phyloP scores from a whole-genome alignment of 2,113 vertebrate species.

The Shinisaurus crocodilurus region DNA sequence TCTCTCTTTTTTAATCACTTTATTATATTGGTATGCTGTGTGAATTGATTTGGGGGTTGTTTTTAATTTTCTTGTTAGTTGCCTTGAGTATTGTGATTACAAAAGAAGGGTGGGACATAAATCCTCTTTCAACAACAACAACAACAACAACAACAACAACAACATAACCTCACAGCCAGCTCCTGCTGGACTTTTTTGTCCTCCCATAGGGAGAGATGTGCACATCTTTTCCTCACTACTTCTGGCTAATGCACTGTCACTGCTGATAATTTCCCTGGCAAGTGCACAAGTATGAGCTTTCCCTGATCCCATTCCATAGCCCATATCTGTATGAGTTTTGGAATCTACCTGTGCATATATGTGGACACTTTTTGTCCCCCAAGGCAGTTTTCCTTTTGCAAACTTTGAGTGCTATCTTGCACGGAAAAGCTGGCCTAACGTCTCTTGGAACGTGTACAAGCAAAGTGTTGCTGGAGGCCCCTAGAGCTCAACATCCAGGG shows the following conservation, averaged over 20 bases:
- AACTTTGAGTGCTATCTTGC: not conserved
- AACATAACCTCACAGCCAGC: too few species aligned
- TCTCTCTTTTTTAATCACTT: too few species aligned
- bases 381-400: not conserved
- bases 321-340: not conserved
- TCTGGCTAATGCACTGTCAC: too few species aligned
- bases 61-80: too few species aligned
- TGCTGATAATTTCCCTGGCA: not conserved
- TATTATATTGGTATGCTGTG: too few species aligned
- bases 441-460: not conserved
- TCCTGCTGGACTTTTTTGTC: too few species aligned
- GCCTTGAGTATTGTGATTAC: not conserved
- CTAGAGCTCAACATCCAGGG: not conserved
- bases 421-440: not conserved
- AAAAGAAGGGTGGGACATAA: not conserved
- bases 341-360: not conserved
- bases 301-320: not conserved
- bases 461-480: not conserved
- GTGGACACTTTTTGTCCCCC: too few species aligned
- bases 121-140: not conserved
- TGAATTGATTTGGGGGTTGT: not conserved
- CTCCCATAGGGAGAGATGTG: too few species aligned
- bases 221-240: too few species aligned
- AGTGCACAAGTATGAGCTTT: not conserved
- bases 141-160: too few species aligned